A percentile compares a stretch with the other conserved stretches of the same genome.
phyloP scores from a whole-genome alignment of 2,797 vertebrate species.

The Pipistrellus pygmaeus region DNA sequence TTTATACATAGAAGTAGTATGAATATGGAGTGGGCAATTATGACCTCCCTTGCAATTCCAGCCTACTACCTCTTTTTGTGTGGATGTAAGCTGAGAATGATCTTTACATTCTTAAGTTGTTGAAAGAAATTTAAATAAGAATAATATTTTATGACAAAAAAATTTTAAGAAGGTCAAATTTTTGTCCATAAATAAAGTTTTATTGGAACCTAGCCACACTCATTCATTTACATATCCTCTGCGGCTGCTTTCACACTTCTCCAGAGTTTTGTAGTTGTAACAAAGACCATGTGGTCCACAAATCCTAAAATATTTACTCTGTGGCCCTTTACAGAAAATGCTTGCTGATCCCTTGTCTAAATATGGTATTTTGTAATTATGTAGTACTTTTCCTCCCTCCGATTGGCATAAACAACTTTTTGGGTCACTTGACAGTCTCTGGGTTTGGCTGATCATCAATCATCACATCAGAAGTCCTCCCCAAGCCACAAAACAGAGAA shows the following conservation, averaged over 20 bases:
- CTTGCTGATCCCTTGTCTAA: conserved; percentile 65
- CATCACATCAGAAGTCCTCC: conserved; percentile 68
- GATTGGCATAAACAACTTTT: conserved; percentile 78
- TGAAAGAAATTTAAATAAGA: conserved; percentile 40
- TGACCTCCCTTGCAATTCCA: not conserved
- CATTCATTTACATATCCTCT: not conserved
- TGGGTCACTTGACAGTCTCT: conserved; percentile 74
- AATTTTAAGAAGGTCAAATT: conserved; percentile 17
- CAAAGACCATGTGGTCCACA: conserved; percentile 47
- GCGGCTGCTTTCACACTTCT: not conserved
- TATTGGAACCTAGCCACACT: conserved; percentile 20
- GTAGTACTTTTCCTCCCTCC: conserved; percentile 76
- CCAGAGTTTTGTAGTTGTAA: not conserved
- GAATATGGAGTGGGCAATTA: not conserved
- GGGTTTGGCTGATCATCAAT: conserved; percentile 74
- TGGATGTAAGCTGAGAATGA: not conserved
- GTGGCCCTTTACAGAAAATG: conserved; percentile 65
- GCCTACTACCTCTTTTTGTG: not conserved
- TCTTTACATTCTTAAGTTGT: conserved; percentile 24
- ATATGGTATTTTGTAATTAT: conserved; percentile 79
- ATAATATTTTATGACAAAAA: conserved; percentile 18
- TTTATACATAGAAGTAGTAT: not conserved
- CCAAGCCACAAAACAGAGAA: conserved; percentile 72
- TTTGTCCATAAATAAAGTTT: conserved; percentile 64
- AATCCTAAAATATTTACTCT: conserved; percentile 70